Percentiles rank a stretch among this genome's conserved stretches.
Evolutionary conservation across 2,888 invertebrate genomes (phyloP).

Genomic region (Torymus tubicola): DNA sequence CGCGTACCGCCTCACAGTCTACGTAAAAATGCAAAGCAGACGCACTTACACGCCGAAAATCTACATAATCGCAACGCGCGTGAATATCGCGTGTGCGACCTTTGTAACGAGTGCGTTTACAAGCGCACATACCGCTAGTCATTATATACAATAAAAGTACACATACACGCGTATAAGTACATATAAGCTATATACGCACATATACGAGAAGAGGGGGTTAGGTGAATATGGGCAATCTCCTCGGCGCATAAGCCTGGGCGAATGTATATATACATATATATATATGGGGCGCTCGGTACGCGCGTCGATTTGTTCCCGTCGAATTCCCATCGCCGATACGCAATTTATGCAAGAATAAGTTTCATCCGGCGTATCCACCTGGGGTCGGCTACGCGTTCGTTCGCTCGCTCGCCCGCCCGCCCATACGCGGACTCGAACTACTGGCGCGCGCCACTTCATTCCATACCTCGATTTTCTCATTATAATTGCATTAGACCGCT

Average conservation of each 20-base stretch:
- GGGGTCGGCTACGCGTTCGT: neutral
- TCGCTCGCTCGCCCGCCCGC: too few relatives aligned
- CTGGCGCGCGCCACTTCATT: conserved; percentile 32
- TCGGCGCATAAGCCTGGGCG: too few relatives aligned
- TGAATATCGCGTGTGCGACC: too few relatives aligned
- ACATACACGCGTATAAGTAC: too few relatives aligned
- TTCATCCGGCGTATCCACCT: conserved; percentile 58
- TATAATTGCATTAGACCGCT: conserved; percentile 40
- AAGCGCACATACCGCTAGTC: too few relatives aligned
- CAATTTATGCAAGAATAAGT: conserved; percentile 53
- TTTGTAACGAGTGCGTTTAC: too few relatives aligned
- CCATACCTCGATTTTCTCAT: conserved; percentile 31
- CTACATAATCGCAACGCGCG: conserved; percentile 27
- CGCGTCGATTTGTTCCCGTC: conserved; percentile 37
- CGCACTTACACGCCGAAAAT: conserved; percentile 23
- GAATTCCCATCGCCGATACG: conserved; percentile 33
- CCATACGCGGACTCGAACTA: conserved; percentile 41
- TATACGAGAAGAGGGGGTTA: too few relatives aligned
- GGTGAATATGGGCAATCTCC: too few relatives aligned
- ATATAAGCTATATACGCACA: too few relatives aligned
- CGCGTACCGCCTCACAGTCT: neutral
- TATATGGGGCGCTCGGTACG: neutral
- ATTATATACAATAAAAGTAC: too few relatives aligned
- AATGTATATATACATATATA: too few relatives aligned
- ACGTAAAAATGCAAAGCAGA: conserved; percentile 43